Conservation (phyloP, 1,140 invertebrate species). For the Tribolium madens region DNA sequence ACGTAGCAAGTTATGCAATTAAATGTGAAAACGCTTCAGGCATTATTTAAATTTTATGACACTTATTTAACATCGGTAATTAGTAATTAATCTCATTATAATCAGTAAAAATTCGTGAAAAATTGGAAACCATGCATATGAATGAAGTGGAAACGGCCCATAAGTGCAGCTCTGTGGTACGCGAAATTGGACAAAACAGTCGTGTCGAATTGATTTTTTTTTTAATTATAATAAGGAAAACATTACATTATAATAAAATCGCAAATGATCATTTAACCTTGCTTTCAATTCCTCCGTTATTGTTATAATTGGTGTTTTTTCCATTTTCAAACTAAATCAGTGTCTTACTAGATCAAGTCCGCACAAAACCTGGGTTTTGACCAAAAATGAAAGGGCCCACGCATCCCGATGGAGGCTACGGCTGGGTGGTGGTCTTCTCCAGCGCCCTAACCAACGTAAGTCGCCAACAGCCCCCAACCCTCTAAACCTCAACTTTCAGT, state of each 20-base stretch:
- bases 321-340: neutral
- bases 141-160: neutral
- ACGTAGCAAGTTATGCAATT: neutral
- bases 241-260: neutral
- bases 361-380: neutral
- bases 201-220: neutral
- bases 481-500: constrained; percentile 65
- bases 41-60: neutral
- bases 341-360: neutral
- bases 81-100: neutral
- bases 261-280: neutral
- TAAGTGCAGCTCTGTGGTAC: neutral
- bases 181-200: neutral
- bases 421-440: constrained; percentile 75
- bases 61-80: neutral
- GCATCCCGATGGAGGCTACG: constrained; percentile 76
- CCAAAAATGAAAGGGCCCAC: constrained; percentile 49
- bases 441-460: constrained; percentile 73
- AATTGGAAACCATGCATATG: neutral
- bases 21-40: neutral
- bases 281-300: neutral
- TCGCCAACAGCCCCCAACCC: constrained; percentile 41
- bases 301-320: neutral
- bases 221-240: neutral
- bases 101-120: neutral